Conservation (phyloP, 2,113 vertebrate species). For the Dipodomys spectabilis region DNA sequence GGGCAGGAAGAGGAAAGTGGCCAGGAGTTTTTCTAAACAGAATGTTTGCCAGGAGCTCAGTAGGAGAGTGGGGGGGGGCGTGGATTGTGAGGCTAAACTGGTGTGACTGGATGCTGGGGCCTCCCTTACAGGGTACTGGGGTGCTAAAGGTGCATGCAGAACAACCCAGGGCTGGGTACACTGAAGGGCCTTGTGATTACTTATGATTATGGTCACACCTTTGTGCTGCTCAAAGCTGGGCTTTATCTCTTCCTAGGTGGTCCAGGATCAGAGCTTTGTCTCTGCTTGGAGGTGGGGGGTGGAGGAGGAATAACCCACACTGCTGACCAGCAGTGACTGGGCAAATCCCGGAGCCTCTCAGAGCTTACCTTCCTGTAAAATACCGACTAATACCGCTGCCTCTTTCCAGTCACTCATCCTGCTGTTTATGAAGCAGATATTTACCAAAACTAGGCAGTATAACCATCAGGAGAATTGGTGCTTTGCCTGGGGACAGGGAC, state of each 20-base stretch:
- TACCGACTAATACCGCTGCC: background rate
- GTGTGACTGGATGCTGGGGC: background rate
- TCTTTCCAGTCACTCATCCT: background rate
- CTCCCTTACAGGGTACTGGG: background rate
- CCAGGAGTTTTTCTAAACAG: background rate
- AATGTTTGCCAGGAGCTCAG: background rate
- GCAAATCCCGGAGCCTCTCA: background rate
- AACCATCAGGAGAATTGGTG: background rate
- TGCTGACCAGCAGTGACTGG: background rate
- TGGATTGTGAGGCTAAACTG: background rate
- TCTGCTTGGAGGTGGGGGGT: background rate
- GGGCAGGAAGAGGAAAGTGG: background rate
- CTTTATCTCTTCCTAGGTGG: background rate
- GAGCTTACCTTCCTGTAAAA: background rate
- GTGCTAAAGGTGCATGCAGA: accelerated
- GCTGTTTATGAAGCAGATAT: background rate
- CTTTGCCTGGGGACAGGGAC: background rate
- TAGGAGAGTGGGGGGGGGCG: background rate
- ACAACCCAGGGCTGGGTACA: background rate
- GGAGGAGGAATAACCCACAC: background rate
- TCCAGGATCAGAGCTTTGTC: background rate
- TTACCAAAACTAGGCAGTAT: background rate
- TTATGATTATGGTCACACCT: background rate
- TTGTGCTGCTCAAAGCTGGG: background rate
- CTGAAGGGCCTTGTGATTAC: too few relatives aligned